These are phyloP conservation scores for Euthynnus affinis DNA, from an alignment of 2,797 vertebrate species.

Conservation along the genomic window DNA sequence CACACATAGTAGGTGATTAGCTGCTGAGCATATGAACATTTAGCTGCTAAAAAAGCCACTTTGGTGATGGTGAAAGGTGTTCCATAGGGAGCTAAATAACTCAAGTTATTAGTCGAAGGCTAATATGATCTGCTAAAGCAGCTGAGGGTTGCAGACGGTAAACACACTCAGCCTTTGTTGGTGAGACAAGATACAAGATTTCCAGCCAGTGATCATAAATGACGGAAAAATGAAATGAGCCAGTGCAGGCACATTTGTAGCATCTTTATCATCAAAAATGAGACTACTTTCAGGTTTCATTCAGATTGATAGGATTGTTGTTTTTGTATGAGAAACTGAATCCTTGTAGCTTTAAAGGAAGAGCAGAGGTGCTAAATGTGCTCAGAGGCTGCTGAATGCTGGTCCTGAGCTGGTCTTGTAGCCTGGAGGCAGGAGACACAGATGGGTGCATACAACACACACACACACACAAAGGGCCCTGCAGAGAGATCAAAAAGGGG, in stretches of 20 bases:
- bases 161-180: neutral
- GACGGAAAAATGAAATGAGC: neutral
- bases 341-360: neutral
- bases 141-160: neutral
- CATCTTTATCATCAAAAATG: neutral
- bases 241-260: neutral
- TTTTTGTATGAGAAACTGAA: neutral
- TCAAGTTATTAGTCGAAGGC: neutral
- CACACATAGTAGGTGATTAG: neutral
- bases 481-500: slow-evolving; percentile 44
- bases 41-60: neutral
- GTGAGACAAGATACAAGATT: neutral
- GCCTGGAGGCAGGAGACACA: slow-evolving; percentile 54
- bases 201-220: neutral
- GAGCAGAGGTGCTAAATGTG: slow-evolving; percentile 2
- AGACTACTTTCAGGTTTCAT: neutral
- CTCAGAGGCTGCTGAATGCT: slow-evolving; percentile 11
- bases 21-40: slow-evolving; percentile 6
- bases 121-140: slow-evolving; percentile 2
- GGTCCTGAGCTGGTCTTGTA: slow-evolving; percentile 14
- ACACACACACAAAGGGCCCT: slow-evolving; percentile 40
- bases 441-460: slow-evolving; percentile 42
- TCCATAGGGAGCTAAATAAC: neutral
- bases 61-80: neutral
- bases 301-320: neutral